Evolutionary conservation across 1,140 invertebrate species (phyloP), one percentile per base, ranked within the genome.

Genomic region (Pseudobourletiella spinata): DNA sequence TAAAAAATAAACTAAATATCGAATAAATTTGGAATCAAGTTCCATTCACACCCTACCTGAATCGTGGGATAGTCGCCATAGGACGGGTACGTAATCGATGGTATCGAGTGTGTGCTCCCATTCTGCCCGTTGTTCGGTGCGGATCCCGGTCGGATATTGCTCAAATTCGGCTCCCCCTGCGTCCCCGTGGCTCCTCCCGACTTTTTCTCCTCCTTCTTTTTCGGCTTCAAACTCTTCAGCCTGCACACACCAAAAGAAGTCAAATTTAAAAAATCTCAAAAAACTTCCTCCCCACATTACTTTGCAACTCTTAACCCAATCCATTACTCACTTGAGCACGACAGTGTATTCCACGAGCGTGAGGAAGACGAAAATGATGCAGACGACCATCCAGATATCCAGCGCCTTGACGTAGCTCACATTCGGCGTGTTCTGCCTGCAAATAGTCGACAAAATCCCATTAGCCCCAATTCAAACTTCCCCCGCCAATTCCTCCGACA

Each of bases 271-370:
- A 48, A 11, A n/a, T 20, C 16, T n/a, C n/a, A n/a, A n/a, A n/a
- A n/a, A n/a, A 48, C 46, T 48, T 6, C 46, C 6, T 20, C 18
- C 46, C 11, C 46, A n/a, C 11, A n/a, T n/a, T 6, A 48, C 16
- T 48, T 20, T 48, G 11, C 46, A 25, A 18, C 46, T 39, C n/a
- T n/a, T 39, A 39, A 39, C 8, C 32, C 32, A n/a, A 54, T 26
- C 4, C 14, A 35, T 35, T 32, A 44, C 57, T 50, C 64, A 69
- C 65, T 66, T 69, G 26, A 84, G 72, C 44, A 86, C 82, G 65
- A 86, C 79, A 64, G 84, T 85, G 74, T 85, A 87, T 72, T 87
- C 85, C 50, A 86, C 74, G 15, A 87, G 74, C 0, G 84, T 83
- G 15, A 83, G 76, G 72, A 86, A 86, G 24, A 86, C 84, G 73